Conservation (phyloP, 2,888 invertebrate species). For the Rambutsinella grinnellia region DNA sequence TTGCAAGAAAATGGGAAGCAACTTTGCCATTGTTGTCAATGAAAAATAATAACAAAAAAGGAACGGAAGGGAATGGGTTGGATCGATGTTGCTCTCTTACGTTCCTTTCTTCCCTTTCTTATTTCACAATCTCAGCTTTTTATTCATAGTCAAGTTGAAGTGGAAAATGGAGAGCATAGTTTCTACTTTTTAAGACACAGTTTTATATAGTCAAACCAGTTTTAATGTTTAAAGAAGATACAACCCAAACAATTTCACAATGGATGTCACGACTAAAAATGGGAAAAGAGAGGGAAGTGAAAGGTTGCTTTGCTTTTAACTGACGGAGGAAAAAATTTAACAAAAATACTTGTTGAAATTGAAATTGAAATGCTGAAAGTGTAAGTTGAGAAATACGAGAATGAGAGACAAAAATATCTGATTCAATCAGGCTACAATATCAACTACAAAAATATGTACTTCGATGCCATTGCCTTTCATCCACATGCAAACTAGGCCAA, state of each 20-base stretch:
- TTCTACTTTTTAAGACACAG: constrained; percentile 14
- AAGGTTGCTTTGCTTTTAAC: neutral
- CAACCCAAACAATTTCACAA: constrained; percentile 37
- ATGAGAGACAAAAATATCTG: no score
- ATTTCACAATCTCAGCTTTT: constrained; percentile 38
- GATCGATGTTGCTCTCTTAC: constrained; percentile 48
- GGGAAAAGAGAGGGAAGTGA: neutral
- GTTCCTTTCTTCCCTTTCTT: constrained; percentile 9
- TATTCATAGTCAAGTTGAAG: neutral
- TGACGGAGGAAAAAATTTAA: constrained; percentile 2
- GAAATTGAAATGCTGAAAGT: neutral
- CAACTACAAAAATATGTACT: no score
- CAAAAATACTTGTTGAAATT: constrained; percentile 45
- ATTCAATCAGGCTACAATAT: no score
- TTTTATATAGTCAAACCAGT: neutral
- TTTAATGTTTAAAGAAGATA: constrained; percentile 31
- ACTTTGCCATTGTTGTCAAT: constrained; percentile 38
- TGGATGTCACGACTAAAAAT: constrained; percentile 31
- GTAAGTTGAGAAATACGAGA: no score
- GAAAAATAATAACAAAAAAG: constrained; percentile 38
- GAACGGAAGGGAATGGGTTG: constrained; percentile 49
- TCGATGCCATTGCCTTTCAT: no score
- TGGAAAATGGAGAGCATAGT: no score
- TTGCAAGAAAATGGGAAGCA: constrained; percentile 28
- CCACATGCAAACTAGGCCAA: no score